phyloP scores from a whole-genome alignment of 2,113 vertebrate species.

The Laticauda laticaudata region DNA sequence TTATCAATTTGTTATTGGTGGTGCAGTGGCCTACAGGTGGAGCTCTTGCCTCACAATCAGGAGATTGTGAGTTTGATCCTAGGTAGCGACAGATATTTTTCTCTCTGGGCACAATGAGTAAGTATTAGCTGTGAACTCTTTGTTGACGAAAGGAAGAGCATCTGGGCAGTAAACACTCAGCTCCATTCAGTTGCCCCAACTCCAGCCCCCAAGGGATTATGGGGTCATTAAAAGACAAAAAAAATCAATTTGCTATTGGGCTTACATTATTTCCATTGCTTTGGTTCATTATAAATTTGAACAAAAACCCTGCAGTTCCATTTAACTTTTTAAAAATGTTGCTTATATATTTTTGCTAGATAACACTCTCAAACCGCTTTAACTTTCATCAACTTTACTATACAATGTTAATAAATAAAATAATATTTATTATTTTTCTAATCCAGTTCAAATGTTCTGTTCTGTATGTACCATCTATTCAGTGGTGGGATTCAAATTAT shows the following conservation, averaged over 20 bases:
- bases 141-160: too few species aligned
- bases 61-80: too few species aligned
- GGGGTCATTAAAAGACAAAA: too few species aligned
- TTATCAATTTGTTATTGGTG: neutral
- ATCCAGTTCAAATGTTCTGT: constrained; percentile 1
- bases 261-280: constrained; percentile 29
- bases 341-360: constrained; percentile 19
- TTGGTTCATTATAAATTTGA: constrained; percentile 20
- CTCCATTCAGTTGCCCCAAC: too few species aligned
- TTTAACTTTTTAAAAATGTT: constrained; percentile 37
- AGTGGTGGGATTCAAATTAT: too few species aligned
- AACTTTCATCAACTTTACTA: constrained; percentile 21
- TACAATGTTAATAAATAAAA: constrained; percentile 31
- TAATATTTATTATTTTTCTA: constrained; percentile 28
- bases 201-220: too few species aligned
- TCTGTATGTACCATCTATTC: neutral
- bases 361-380: constrained; percentile 25
- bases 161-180: too few species aligned
- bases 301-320: constrained; percentile 11
- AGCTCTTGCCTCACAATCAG: too few species aligned
- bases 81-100: too few species aligned
- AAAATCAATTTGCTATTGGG: constrained; percentile 6
- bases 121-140: too few species aligned
- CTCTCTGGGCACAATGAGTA: too few species aligned
- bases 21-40: too few species aligned